Evolutionary conservation across 1,140 invertebrate genomes (phyloP).

Genomic region (Polyergus mexicanus): DNA sequence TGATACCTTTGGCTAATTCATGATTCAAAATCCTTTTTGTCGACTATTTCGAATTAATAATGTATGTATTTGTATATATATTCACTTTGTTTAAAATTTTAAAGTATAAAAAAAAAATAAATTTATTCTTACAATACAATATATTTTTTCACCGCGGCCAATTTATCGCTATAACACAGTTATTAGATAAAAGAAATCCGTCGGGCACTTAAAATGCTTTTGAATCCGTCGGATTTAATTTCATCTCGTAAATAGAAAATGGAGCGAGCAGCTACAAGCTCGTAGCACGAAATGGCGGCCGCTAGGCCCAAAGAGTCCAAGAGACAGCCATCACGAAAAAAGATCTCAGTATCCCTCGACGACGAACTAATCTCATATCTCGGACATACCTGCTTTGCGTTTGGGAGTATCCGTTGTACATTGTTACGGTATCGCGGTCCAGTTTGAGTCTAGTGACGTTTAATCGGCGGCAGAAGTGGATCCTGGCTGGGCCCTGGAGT

Average conservation of each 20-base stretch:
- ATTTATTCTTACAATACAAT: not conserved
- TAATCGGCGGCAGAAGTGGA: not conserved
- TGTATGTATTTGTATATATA: no score
- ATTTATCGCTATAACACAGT: not conserved
- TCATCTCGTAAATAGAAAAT: constrained; percentile 14
- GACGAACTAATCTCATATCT: not conserved
- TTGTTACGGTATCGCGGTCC: constrained; percentile 68
- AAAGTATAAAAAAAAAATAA: not conserved
- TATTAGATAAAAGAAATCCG: constrained; percentile 14
- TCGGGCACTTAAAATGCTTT: not conserved
- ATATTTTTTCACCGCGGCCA: not conserved
- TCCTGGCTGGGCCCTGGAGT: constrained; percentile 5
- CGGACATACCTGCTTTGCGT: constrained; percentile 83
- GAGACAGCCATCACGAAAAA: not conserved
- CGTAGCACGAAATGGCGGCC: constrained; percentile 64
- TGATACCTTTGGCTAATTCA: not conserved
- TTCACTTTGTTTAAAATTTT: not conserved
- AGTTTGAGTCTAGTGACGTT: constrained; percentile 18
- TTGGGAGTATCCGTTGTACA: constrained; percentile 83
- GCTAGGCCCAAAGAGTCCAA: not conserved
- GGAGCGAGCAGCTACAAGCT: not conserved
- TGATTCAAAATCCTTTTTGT: not conserved
- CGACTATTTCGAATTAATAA: constrained; percentile 11
- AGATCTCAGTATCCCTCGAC: no score
- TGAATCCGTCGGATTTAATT: not conserved